phyloP scores from a whole-genome alignment of 2,797 vertebrate species.

The Hemitrygon akajei region DNA sequence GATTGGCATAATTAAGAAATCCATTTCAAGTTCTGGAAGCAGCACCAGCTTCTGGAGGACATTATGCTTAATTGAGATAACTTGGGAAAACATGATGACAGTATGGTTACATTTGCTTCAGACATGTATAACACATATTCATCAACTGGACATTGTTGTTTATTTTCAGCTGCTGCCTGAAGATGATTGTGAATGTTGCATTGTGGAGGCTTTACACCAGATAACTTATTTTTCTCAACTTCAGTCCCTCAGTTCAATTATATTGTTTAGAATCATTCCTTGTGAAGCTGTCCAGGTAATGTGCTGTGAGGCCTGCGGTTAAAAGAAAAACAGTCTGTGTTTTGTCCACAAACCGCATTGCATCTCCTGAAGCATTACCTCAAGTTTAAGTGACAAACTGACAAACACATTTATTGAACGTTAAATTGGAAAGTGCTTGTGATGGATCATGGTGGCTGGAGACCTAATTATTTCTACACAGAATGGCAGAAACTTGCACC shows the following conservation, averaged over 20 bases:
- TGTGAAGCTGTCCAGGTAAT: neutral
- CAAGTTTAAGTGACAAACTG: neutral
- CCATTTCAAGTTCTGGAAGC: neutral
- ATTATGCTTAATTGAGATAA: neutral
- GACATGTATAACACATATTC: neutral
- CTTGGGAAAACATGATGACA: neutral
- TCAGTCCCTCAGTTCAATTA: neutral
- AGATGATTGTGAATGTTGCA: neutral
- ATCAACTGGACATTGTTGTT: neutral
- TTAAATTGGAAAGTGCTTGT: neutral
- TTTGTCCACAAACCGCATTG: neutral
- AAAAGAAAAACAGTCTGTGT: neutral
- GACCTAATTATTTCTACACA: neutral
- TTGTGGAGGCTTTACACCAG: neutral
- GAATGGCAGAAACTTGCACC: neutral
- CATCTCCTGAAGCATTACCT: neutral
- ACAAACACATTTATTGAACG: neutral
- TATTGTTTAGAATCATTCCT: neutral
- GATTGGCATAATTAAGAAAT: neutral
- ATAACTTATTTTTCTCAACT: neutral
- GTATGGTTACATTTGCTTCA: neutral
- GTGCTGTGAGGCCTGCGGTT: neutral
- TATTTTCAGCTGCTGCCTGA: neutral
- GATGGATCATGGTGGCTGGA: neutral
- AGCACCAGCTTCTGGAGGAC: neutral